phyloP scores from a whole-genome alignment of 2,797 vertebrate species.

The Carduelis carduelis region DNA sequence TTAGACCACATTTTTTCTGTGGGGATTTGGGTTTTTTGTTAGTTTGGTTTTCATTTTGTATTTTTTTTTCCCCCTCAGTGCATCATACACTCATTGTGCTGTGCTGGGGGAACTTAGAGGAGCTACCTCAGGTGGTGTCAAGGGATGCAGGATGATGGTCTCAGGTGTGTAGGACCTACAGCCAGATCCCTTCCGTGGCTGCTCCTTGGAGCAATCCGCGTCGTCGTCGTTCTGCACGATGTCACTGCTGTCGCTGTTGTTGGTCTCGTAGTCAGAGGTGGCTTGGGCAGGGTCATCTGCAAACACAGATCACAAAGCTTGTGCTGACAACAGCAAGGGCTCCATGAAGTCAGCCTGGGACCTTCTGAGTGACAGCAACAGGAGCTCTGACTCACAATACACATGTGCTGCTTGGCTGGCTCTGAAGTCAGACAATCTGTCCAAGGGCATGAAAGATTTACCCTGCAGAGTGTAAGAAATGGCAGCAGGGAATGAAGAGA shows the following conservation, averaged over 20 bases:
- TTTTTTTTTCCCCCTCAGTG: accelerated
- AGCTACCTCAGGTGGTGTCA: constrained; percentile 68
- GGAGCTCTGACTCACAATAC: constrained; percentile 22
- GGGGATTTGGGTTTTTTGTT: accelerated
- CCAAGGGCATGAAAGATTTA: neutral
- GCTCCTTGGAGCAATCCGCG: constrained; percentile 75
- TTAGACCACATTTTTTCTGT: neutral
- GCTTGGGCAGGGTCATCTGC: constrained; percentile 84
- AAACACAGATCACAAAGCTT: constrained; percentile 43
- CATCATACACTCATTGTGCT: neutral
- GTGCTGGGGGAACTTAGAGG: neutral
- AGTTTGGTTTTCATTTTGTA: accelerated
- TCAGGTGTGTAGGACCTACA: constrained; percentile 73
- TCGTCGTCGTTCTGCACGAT: constrained; percentile 88
- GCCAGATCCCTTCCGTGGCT: constrained; percentile 35
- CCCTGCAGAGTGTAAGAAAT: neutral
- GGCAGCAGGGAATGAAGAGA: neutral
- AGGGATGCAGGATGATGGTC: constrained; percentile 75
- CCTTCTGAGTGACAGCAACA: neutral
- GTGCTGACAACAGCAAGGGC: neutral
- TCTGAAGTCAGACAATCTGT: neutral
- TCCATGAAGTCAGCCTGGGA: neutral
- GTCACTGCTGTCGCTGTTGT: constrained; percentile 93
- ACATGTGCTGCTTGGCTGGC: neutral
- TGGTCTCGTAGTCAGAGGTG: constrained; percentile 96